Evolutionary conservation across 2,113 vertebrate genomes (phyloP), one percentile per base, ranked within the genome.

Genomic region (Brachyhypopomus occidentalis): DNA sequence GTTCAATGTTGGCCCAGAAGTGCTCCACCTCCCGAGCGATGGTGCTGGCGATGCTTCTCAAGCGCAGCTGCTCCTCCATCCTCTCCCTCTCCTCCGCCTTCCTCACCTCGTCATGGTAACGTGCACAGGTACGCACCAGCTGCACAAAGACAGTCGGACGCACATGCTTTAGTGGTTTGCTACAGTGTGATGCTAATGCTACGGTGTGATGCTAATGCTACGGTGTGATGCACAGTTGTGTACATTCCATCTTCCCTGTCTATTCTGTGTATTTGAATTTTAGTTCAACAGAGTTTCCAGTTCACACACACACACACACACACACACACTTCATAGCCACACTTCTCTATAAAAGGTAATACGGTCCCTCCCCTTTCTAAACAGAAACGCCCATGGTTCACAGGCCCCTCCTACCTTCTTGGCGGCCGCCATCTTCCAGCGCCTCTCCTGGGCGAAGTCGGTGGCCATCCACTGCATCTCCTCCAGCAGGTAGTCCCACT

Each of bases 391-490:
- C 70, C 22, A 20, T 14, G 14, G 45, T 38, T 6, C 76, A 9
- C 55, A 22, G 4, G 22, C 12, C 14, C 16, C 14, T 66, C 60
- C 8, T 89, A 99, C 98, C 95, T 98, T 98, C 86, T 97, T 99
- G 64, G 98, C 97, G 41, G 96, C 95, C 12, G 97, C 96, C 90
- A 97, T 92, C 89, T 99, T 99, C 98, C 98, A 99, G 81, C 94
- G 94, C 80, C 98, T 94, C 90, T 99, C 98, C 88, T 99, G 97
- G 48, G 97, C 96, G 81, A 99, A 99, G 87, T 99, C 98, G 2
- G 97, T 95, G 34, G 98, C 97, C 97, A 99, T 98, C 98, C 98
- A 99, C 86, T 97, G 97, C 97, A 99, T 97, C 90, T 99, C 98
- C 88, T 98, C 97, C 84, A 99, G 91, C 76, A 99, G 93, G 83